Evolutionary conservation across 2,888 invertebrate genomes (phyloP), one percentile per base, ranked within the genome.

Genomic region (Tinea pellionella): DNA sequence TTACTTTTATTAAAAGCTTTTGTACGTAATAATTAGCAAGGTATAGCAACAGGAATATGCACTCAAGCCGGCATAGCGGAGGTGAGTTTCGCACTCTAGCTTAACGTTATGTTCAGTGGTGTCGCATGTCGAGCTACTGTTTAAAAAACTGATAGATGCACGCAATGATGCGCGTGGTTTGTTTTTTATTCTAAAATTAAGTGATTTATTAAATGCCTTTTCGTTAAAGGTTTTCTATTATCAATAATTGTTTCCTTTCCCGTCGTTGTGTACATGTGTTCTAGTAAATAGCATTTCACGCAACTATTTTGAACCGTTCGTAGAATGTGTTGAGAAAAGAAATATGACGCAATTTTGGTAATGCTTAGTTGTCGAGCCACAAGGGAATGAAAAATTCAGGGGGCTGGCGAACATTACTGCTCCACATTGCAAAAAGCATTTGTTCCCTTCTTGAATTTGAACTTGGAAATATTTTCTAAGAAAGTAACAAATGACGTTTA

Each of bases 311-410:
- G 3, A 16, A 16, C 9, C 15, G 47, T 47, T 47, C 47, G 42
- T 66, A 68, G 70, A 73, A 74, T 77, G 79, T 77, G 80, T 75
- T 75, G 70, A 68, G 77, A 75, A 77, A 83, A 85, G 83, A 87
- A 85, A 85, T 85, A 85, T 86, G 84, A 84, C 78, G 85, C 86
- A 87, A 87, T 87, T 86, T 84, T 75, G 77, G 83, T 87, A 86
- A 87, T 86, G 86, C 79, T 81, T 78, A 83, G 82, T 86, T 83
- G 85, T 83, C 83, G 79, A 77, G 83, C 78, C 82, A 80, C 84
- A 75, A 78, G 85, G 84, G 85, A 84, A 85, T 86, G 85, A 87
- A 86, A 86, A 86, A 86, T 86, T 87, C 83, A 85, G 75, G 82
- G 83, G 82, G 80, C 80, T 70, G 77, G 71, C 78, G 79, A 71